These are phyloP conservation scores for Limnodromus scolopaceus DNA, from an alignment of 2,797 vertebrate species.

Conservation along the genomic window DNA sequence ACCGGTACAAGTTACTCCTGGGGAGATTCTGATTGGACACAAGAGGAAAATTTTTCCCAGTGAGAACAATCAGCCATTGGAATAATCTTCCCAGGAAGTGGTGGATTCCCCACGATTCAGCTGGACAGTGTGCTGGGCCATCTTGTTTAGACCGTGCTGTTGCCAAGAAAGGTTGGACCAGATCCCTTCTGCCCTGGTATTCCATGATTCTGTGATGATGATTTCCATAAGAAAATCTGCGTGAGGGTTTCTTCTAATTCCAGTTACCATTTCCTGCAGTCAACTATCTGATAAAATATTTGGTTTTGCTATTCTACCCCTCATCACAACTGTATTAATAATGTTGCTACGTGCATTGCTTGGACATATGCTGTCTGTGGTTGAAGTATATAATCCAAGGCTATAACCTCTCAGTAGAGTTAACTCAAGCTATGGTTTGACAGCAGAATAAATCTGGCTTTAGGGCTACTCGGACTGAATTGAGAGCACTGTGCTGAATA, in stretches of 20 bases:
- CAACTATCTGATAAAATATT: neutral
- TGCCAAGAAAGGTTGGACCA: neutral
- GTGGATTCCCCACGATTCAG: neutral
- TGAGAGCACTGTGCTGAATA: slow-evolving; percentile 18
- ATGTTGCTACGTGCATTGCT: neutral
- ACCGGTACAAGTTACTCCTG: neutral
- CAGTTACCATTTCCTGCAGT: neutral
- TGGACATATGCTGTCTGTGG: neutral
- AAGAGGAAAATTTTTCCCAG: neutral
- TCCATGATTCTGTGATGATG: neutral
- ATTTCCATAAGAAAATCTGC: neutral
- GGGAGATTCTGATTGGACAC: neutral
- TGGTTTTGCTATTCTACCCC: neutral
- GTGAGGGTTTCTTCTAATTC: neutral
- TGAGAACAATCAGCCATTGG: neutral
- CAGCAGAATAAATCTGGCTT: slow-evolving; percentile 36
- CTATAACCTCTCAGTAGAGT: neutral
- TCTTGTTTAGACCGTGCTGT: neutral
- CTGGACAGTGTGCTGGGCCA: neutral
- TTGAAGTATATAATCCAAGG: neutral
- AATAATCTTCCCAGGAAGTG: neutral
- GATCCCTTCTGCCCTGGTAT: neutral
- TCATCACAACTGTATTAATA: neutral
- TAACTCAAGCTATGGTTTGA: slow-evolving; percentile 10
- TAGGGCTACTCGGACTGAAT: neutral